A percentile compares a stretch with the other conserved stretches of the same genome.
phyloP scores from a whole-genome alignment of 2,888 invertebrate genomes.

The Andrena praecox region DNA sequence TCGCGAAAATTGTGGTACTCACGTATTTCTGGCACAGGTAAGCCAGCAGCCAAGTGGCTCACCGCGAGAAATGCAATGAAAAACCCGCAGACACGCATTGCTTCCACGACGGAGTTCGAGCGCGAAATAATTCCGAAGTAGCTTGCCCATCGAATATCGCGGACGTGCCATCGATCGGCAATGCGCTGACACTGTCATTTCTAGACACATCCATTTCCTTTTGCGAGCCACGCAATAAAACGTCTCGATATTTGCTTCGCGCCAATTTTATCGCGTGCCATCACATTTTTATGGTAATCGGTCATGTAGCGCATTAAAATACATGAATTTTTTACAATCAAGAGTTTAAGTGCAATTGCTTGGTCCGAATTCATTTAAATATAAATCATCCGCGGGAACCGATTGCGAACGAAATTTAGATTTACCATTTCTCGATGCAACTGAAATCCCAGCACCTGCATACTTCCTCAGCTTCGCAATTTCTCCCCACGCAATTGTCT shows the following conservation, averaged over 20 bases:
- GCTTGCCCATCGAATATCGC: slow-evolving; percentile 17
- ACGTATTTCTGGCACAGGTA: slow-evolving; percentile 48
- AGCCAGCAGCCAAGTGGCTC: neutral
- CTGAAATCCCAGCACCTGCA: no score
- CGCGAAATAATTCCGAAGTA: slow-evolving; percentile 47
- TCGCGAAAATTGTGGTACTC: slow-evolving; percentile 17
- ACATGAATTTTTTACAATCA: no score
- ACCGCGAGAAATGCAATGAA: neutral
- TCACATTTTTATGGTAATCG: neutral
- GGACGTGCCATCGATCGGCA: slow-evolving; percentile 27
- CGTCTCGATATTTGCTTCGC: slow-evolving; percentile 9
- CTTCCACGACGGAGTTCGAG: slow-evolving; percentile 32
- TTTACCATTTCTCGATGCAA: no score
- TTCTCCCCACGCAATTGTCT: neutral
- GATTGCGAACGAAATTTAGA: no score
- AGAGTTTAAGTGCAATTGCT: no score
- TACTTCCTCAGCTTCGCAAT: neutral
- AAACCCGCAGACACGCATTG: slow-evolving; percentile 33
- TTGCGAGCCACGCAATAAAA: slow-evolving; percentile 25
- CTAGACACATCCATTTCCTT: slow-evolving; percentile 30
- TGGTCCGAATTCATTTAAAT: no score
- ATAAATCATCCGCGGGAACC: no score
- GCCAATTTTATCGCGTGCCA: slow-evolving; percentile 11
- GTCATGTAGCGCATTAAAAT: no score
- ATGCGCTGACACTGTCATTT: slow-evolving; percentile 61